Evolutionary conservation across 2,888 invertebrate species (phyloP).

Genomic region (Andricus quercusramuli): DNA sequence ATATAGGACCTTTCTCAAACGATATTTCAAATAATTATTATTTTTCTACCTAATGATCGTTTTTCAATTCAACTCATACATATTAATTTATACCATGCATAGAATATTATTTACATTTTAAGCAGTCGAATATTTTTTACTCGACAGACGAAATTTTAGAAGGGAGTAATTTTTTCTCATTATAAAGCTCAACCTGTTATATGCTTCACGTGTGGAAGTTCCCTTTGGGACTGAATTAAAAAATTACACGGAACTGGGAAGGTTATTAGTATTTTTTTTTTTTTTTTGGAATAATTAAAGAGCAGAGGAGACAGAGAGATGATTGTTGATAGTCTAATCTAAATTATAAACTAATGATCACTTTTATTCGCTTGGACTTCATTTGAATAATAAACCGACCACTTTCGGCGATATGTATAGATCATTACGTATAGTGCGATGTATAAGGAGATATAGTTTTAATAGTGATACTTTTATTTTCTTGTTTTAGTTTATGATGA

Average conservation of each 20-base stretch:
- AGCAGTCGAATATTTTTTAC: background rate
- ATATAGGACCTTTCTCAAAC: background rate
- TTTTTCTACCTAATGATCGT: background rate
- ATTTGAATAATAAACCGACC: background rate
- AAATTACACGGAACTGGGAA: constrained; percentile 9
- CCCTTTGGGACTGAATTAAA: constrained; percentile 10
- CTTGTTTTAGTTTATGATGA: too few relatives aligned
- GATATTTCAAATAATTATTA: background rate
- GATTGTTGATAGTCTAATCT: background rate
- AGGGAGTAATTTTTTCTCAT: constrained; percentile 19
- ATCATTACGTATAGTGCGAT: background rate
- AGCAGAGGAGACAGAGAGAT: constrained; percentile 2
- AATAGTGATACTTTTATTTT: background rate
- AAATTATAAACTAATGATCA: background rate
- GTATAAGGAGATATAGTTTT: background rate
- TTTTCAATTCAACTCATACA: background rate
- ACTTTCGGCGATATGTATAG: background rate
- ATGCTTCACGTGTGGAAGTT: constrained; percentile 15
- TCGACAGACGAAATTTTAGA: constrained; percentile 28
- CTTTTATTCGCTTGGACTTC: background rate
- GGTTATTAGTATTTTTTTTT: constrained; percentile 9
- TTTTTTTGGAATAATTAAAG: constrained; percentile 26
- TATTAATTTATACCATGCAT: background rate
- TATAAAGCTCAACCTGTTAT: background rate
- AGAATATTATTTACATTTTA: background rate